Percentiles rank a stretch among this genome's conserved stretches.
These are phyloP conservation scores for Poeciliopsis turrubarensis DNA, from an alignment of 2,113 vertebrate species.

Conservation along the genomic window DNA sequence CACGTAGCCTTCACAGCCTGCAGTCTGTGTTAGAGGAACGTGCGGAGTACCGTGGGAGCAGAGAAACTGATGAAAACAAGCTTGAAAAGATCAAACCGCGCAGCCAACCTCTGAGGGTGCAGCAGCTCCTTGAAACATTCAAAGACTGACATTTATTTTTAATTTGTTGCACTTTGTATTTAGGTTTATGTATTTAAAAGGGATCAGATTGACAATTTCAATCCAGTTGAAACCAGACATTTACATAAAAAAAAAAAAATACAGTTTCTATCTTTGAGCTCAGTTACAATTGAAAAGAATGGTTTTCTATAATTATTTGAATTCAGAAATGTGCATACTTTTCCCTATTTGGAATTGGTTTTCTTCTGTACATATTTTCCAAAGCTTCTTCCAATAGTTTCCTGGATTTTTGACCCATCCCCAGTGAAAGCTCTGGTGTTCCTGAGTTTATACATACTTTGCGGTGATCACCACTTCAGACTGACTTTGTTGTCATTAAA, in stretches of 20 bases:
- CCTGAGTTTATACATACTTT: too few species aligned
- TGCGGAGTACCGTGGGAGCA: neutral
- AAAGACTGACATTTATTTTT: neutral
- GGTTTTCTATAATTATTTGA: too few species aligned
- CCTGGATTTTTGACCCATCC: too few species aligned
- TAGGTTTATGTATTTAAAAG: neutral
- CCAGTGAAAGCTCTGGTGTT: too few species aligned
- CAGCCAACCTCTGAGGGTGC: neutral
- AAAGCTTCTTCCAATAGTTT: too few species aligned
- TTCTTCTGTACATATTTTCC: too few species aligned
- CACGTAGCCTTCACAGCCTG: slow-evolving; percentile 56
- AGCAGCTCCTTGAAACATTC: neutral
- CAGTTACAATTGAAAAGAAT: neutral
- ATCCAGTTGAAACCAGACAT: neutral
- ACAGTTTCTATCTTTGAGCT: neutral
- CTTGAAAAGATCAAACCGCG: slow-evolving; percentile 8
- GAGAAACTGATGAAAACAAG: slow-evolving; percentile 6
- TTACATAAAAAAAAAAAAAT: neutral
- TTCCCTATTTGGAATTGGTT: too few species aligned
- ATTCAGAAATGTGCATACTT: too few species aligned
- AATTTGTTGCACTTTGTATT: neutral
- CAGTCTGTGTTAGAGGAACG: slow-evolving; percentile 21
- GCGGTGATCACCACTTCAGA: too few species aligned
- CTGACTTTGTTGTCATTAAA: too few species aligned
- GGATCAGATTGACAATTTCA: neutral